Evolutionary conservation across 2,113 vertebrate genomes (phyloP).

Genomic region (Heterotis niloticus): DNA sequence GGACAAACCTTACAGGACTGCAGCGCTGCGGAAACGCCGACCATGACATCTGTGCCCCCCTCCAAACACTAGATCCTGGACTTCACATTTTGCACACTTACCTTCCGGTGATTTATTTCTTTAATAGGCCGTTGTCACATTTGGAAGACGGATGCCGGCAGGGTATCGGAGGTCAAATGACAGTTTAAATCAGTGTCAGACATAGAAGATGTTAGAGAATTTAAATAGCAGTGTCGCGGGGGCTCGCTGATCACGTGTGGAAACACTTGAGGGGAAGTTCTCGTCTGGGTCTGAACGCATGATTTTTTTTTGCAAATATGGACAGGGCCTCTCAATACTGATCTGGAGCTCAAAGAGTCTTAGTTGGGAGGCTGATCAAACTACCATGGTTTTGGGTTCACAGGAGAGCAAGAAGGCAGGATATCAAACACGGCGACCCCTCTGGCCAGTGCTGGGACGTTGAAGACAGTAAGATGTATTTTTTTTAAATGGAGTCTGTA

Average conservation of each 20-base stretch:
- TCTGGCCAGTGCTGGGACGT: conserved; percentile 91
- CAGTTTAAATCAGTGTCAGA: not conserved
- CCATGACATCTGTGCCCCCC: not conserved
- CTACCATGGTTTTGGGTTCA: not conserved
- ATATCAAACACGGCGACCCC: conserved; percentile 93
- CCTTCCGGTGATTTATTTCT: not conserved
- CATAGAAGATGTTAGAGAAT: not conserved
- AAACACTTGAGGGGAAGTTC: not conserved
- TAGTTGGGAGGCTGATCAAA: not conserved
- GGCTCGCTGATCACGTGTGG: not conserved
- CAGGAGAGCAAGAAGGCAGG: conserved; percentile 91
- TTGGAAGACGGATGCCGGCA: not conserved
- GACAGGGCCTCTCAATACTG: not conserved
- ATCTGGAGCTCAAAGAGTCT: not conserved
- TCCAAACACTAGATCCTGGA: too few relatives aligned
- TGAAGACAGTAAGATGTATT: conserved; percentile 79
- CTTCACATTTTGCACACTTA: not conserved
- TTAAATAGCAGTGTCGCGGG: too few relatives aligned
- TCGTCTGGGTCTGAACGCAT: not conserved
- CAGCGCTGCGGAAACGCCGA: not conserved
- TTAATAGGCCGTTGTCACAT: not conserved
- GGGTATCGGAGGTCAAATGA: conserved; percentile 1
- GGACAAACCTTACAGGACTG: not conserved
- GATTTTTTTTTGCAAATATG: not conserved
- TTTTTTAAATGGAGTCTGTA: not conserved